phyloP scores from a whole-genome alignment of 1,140 invertebrate species.

The Asbolus verrucosus region DNA sequence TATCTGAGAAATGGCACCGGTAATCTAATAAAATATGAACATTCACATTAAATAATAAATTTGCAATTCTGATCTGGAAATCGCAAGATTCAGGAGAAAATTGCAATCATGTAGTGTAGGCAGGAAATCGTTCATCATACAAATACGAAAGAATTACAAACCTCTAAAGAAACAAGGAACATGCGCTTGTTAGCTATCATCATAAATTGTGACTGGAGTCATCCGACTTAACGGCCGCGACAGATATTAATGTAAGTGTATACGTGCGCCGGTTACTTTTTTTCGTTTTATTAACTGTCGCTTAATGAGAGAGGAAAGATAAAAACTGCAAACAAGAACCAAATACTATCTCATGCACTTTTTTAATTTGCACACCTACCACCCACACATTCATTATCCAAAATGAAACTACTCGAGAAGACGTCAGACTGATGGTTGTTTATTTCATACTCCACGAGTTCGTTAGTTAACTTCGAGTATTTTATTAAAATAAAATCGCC shows the following conservation, averaged over 20 bases:
- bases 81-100: constrained; percentile 31
- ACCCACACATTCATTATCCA: constrained; percentile 22
- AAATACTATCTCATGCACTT: neutral
- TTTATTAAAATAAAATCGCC: too few species aligned
- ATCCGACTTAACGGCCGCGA: constrained; percentile 42
- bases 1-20: neutral
- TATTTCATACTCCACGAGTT: constrained; percentile 3
- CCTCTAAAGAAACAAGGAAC: constrained; percentile 45
- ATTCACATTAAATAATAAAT: constrained; percentile 24
- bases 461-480: too few species aligned
- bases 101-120: constrained; percentile 24
- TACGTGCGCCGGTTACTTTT: constrained; percentile 35
- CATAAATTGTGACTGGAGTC: constrained; percentile 46
- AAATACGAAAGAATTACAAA: constrained; percentile 48
- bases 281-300: constrained; percentile 43
- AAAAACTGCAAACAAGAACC: constrained; percentile 15
- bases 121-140: constrained; percentile 48
- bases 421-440: constrained; percentile 11
- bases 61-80: constrained; percentile 36
- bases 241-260: constrained; percentile 47
- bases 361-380: constrained; percentile 4
- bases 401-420: constrained; percentile 2
- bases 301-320: constrained; percentile 29
- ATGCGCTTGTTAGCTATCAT: constrained; percentile 49
- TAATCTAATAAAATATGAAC: constrained; percentile 3